A percentile compares a stretch with the other conserved stretches of the same genome.
Evolutionary conservation across 2,888 invertebrate genomes (phyloP).

Genomic region (Drosophila macrothrix): DNA sequence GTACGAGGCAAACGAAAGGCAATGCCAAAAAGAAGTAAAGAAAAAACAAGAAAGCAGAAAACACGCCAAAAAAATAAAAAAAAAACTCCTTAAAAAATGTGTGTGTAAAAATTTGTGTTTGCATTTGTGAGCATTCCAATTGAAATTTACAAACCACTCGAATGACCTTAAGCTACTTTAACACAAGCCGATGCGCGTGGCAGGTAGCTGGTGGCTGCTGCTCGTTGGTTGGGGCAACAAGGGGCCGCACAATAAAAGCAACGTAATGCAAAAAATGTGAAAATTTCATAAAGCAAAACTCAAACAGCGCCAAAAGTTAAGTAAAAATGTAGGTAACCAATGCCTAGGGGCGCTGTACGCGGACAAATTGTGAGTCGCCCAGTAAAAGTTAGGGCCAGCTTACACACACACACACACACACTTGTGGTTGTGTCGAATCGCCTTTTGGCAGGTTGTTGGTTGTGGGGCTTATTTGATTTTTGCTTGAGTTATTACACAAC

Average conservation of each 20-base stretch:
- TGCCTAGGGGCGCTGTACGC: constrained; percentile 44
- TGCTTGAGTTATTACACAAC: constrained; percentile 69
- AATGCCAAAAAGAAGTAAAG: constrained; percentile 16
- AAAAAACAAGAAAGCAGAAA: constrained; percentile 14
- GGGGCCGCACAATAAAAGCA: constrained; percentile 48
- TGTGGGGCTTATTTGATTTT: constrained; percentile 55
- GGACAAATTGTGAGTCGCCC: constrained; percentile 43
- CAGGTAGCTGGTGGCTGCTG: neutral
- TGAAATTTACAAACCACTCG: constrained; percentile 72
- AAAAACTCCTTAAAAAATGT: constrained; percentile 5
- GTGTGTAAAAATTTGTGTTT: constrained; percentile 12
- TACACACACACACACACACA: constrained; percentile 1
- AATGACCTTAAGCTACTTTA: constrained; percentile 72
- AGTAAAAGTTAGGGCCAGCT: constrained; percentile 39
- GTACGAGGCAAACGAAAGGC: constrained; percentile 31
- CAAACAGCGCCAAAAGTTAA: constrained; percentile 69
- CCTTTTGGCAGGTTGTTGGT: constrained; percentile 27
- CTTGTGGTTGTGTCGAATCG: constrained; percentile 15
- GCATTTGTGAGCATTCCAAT: constrained; percentile 59
- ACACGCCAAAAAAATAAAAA: constrained; percentile 1
- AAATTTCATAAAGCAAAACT: constrained; percentile 73
- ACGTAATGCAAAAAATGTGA: constrained; percentile 62
- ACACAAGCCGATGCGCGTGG: constrained; percentile 40
- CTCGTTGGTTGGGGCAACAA: constrained; percentile 4
- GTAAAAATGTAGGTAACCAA: constrained; percentile 73